Evolutionary conservation across 2,888 invertebrate genomes (phyloP).

Genomic region (Malthinus flaveolus): DNA sequence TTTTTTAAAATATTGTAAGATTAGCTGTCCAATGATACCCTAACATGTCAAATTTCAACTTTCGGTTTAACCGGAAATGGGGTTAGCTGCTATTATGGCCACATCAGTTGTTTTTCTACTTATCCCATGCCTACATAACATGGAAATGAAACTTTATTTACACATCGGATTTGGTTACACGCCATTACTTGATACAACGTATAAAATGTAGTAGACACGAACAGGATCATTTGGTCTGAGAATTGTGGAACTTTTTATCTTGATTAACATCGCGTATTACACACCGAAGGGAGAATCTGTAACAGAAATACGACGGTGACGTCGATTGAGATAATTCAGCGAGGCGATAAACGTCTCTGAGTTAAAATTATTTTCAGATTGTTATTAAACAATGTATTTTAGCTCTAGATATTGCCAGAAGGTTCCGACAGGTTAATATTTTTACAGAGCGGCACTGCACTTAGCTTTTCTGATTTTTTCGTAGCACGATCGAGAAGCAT

Average conservation of each 20-base stretch:
- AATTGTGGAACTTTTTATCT: slow-evolving; percentile 13
- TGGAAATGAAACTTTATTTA: too few species aligned
- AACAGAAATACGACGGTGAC: slow-evolving; percentile 5
- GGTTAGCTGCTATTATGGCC: too few species aligned
- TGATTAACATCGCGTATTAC: slow-evolving; percentile 10
- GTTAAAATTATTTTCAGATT: slow-evolving; percentile 3
- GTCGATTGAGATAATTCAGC: slow-evolving; percentile 3
- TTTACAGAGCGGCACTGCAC: too few species aligned
- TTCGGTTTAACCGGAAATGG: too few species aligned
- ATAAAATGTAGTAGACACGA: slow-evolving; percentile 3
- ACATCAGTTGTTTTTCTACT: too few species aligned
- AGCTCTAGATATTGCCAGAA: background rate
- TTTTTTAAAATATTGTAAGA: too few species aligned
- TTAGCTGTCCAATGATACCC: too few species aligned
- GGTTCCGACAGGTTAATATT: too few species aligned
- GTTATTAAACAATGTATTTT: slow-evolving; percentile 3
- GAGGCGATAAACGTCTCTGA: slow-evolving; percentile 3
- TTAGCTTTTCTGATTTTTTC: too few species aligned
- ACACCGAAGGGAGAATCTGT: slow-evolving; percentile 10
- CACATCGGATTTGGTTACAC: background rate
- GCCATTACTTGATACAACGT: slow-evolving; percentile 8
- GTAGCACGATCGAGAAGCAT: too few species aligned
- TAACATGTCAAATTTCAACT: too few species aligned
- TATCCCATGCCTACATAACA: too few species aligned
- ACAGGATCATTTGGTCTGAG: slow-evolving; percentile 3